A percentile compares a stretch with the other conserved stretches of the same genome.
These are phyloP conservation scores for Nothura maculosa DNA, from an alignment of 2,797 vertebrate genomes.

Conservation along the genomic window DNA sequence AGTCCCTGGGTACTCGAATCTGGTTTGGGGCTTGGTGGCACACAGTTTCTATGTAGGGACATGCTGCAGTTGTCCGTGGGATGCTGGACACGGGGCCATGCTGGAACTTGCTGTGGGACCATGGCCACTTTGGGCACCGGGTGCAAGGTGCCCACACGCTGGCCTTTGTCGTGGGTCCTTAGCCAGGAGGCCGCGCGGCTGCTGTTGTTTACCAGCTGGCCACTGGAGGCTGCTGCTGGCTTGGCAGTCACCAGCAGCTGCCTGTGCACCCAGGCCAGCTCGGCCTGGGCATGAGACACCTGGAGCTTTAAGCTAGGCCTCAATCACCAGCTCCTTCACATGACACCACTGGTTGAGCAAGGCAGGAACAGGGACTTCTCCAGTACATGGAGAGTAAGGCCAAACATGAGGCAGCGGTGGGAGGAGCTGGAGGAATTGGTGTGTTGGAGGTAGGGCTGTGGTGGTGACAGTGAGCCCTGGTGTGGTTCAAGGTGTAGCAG, in stretches of 20 bases:
- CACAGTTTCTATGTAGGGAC: not conserved
- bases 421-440: not conserved
- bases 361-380: not conserved
- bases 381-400: not conserved
- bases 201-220: constrained; percentile 27
- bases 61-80: fast-evolving
- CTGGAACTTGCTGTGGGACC: fast-evolving
- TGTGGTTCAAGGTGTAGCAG: not conserved
- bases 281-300: fast-evolving
- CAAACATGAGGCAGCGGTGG: too few relatives aligned
- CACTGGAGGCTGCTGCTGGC: constrained; percentile 77
- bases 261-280: not conserved
- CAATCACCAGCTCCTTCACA: not conserved
- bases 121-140: too few relatives aligned
- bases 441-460: not conserved
- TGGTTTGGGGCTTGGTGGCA: fast-evolving
- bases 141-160: too few relatives aligned
- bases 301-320: not conserved
- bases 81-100: fast-evolving
- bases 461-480: too few relatives aligned
- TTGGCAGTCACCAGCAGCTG: not conserved
- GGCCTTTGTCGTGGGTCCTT: fast-evolving
- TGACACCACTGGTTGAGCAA: not conserved
- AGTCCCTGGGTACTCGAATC: not conserved
- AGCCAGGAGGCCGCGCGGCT: fast-evolving